Percentiles rank a stretch among this genome's conserved stretches.
Conservation (phyloP, 1,140 invertebrate genomes). For the Ditylenchus dipsaci region DNA sequence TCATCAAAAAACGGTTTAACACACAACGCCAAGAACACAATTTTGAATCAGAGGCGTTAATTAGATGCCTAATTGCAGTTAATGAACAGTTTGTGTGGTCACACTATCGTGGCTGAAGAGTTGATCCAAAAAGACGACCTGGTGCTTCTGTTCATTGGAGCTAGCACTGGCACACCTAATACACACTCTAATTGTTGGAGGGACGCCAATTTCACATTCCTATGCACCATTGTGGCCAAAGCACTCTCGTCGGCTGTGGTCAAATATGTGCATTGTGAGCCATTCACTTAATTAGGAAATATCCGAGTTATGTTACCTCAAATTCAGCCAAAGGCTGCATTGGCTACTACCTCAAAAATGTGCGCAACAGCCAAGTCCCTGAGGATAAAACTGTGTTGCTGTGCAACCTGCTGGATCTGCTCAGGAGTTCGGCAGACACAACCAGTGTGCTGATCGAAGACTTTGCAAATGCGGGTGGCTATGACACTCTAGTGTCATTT, state of each 20-base stretch:
- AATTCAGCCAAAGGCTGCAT: conserved; percentile 87
- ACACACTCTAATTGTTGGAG: conserved; percentile 84
- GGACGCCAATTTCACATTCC: conserved; percentile 88
- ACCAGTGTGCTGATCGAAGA: conserved; percentile 89
- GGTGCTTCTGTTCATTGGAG: conserved; percentile 86
- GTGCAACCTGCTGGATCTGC: conserved; percentile 91
- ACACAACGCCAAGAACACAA: no score
- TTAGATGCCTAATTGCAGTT: conserved; percentile 64
- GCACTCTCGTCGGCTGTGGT: conserved; percentile 85
- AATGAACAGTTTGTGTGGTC: conserved; percentile 84
- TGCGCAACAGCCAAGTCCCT: conserved; percentile 76
- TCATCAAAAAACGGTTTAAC: no score
- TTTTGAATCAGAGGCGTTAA: conserved; percentile 4
- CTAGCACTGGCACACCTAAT: conserved; percentile 72
- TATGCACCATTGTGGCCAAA: conserved; percentile 89
- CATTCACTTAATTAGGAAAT: neutral
- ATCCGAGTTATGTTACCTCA: conserved; percentile 17
- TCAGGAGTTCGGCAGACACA: conserved; percentile 95
- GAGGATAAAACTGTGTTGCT: conserved; percentile 96
- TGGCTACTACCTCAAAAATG: conserved; percentile 87
- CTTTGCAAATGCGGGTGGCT: conserved; percentile 87
- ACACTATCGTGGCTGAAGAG: conserved; percentile 83
- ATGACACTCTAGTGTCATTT: conserved; percentile 70
- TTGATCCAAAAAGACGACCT: conserved; percentile 91
- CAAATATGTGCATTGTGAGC: conserved; percentile 90